Evolutionary conservation across 2,113 vertebrate species (phyloP).

Genomic region (Gadus chalcogrammus): DNA sequence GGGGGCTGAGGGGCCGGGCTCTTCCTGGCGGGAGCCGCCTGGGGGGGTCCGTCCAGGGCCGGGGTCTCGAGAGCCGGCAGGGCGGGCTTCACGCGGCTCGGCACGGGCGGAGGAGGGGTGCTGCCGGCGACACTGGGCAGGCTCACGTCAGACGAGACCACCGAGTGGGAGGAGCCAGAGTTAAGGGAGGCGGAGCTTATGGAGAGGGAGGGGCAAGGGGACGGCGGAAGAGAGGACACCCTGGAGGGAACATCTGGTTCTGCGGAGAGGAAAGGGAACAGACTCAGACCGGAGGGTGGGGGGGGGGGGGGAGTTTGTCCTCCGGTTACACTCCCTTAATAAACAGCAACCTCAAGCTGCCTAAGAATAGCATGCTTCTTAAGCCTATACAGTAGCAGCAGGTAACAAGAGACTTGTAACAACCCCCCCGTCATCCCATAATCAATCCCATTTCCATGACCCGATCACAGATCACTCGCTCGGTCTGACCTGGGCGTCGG

Average conservation of each 20-base stretch:
- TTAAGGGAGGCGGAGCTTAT: conserved; percentile 84
- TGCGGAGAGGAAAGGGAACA: conserved; percentile 23
- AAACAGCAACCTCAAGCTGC: conserved; percentile 18
- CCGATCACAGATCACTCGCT: too few species aligned
- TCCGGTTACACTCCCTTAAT: conserved; percentile 46
- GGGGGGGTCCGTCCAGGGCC: conserved; percentile 31
- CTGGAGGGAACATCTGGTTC: conserved; percentile 67
- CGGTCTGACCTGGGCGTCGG: conserved; percentile 62
- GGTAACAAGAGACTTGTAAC: conserved; percentile 25
- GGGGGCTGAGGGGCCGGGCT: conserved; percentile 54
- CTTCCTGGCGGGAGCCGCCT: conserved; percentile 50
- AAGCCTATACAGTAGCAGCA: conserved; percentile 20
- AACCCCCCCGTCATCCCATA: too few species aligned
- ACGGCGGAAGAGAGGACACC: conserved; percentile 58
- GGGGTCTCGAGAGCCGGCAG: conserved; percentile 4
- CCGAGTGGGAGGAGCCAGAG: conserved; percentile 81
- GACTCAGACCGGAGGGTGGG: not conserved
- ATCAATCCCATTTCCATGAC: too few species aligned
- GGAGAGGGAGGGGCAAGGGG: conserved; percentile 73
- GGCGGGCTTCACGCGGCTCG: conserved; percentile 77
- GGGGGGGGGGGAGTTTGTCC: conserved; percentile 9
- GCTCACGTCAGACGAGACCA: conserved; percentile 74
- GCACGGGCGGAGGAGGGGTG: conserved; percentile 90
- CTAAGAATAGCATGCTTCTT: conserved; percentile 55
- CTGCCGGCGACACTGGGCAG: conserved; percentile 82